Evolutionary conservation across 2,113 vertebrate genomes (phyloP).

Genomic region (Calyptomena viridis): DNA sequence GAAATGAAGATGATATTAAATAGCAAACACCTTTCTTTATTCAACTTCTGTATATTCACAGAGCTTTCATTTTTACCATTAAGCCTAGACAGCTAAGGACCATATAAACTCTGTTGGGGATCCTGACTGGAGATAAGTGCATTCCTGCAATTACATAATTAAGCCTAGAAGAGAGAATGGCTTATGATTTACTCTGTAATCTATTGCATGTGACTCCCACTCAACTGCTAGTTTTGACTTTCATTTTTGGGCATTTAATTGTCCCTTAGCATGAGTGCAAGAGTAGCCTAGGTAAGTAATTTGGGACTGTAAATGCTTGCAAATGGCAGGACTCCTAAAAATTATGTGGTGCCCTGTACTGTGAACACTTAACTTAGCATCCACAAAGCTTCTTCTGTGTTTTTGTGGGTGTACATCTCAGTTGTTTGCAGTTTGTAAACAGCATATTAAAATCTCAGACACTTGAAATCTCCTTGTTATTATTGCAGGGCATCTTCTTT

Average conservation of each 20-base stretch:
- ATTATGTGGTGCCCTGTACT: background rate
- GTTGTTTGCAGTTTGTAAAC: background rate
- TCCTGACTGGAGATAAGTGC: background rate
- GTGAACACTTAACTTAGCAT: background rate
- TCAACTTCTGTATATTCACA: background rate
- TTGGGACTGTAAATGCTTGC: background rate
- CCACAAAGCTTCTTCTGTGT: background rate
- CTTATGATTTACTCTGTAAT: background rate
- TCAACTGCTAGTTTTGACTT: background rate
- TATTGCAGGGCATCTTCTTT: background rate
- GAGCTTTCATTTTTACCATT: background rate
- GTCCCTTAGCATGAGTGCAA: background rate
- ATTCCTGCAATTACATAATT: conserved; percentile 4
- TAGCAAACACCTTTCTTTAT: background rate
- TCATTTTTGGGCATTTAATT: background rate
- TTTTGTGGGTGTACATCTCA: background rate
- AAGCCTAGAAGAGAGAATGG: background rate
- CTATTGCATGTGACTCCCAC: background rate
- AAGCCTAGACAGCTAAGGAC: background rate
- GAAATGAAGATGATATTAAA: conserved; percentile 2
- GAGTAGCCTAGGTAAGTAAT: background rate
- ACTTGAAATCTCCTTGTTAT: background rate
- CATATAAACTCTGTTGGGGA: background rate
- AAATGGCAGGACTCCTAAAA: background rate
- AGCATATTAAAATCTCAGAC: background rate